Percentiles rank a stretch among this genome's conserved stretches.
Conservation (phyloP, 2,888 invertebrate species). For the Bhutanitis thaidina region DNA sequence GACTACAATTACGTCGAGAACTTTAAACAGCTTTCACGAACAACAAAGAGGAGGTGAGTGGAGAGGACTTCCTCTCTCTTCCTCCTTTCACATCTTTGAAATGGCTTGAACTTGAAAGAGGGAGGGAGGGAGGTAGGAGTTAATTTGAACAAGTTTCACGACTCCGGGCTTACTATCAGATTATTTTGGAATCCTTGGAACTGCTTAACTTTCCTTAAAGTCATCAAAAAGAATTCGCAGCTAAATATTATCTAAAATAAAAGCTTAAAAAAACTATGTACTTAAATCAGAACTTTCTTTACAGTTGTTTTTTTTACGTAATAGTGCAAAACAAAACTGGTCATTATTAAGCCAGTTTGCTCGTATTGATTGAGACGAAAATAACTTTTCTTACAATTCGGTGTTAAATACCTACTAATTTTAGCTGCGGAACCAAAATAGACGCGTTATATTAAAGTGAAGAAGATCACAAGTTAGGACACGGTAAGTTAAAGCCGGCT, state of each 20-base stretch:
- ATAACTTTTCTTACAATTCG: no score
- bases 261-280: no score
- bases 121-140: no score
- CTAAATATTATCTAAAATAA: no score
- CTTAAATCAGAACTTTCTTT: no score
- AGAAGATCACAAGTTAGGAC: slow-evolving; percentile 35
- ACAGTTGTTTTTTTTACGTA: no score
- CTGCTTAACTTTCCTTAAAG: neutral
- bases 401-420: no score
- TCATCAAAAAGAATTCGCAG: neutral
- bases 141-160: slow-evolving; percentile 62
- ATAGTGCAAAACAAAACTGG: no score
- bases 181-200: slow-evolving; percentile 61
- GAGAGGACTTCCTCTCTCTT: slow-evolving; percentile 27
- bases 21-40: slow-evolving; percentile 74
- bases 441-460: slow-evolving; percentile 43
- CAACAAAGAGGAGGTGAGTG: slow-evolving; percentile 55
- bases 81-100: slow-evolving; percentile 51
- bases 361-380: no score
- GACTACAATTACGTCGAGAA: slow-evolving; percentile 75
- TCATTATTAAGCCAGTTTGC: no score
- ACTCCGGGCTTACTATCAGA: slow-evolving; percentile 53
- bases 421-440: slow-evolving; percentile 36
- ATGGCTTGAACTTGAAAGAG: no score
- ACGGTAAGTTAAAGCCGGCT: slow-evolving; percentile 46